Evolutionary conservation across 64 coral and sea anemone species (phyloP).

Genomic region (Trachythela sp.): DNA sequence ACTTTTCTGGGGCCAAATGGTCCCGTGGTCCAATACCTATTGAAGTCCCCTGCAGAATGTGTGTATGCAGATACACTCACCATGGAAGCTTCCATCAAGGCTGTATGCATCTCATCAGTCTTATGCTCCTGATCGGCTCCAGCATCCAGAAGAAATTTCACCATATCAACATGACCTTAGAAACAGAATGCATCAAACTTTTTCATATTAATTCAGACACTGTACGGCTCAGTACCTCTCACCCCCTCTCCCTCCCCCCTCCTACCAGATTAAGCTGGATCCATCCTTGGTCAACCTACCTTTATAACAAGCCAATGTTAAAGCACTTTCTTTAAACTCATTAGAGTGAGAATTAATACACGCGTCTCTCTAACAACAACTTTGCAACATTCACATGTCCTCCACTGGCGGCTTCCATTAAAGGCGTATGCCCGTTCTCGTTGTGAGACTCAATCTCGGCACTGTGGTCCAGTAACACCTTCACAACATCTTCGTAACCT

Average conservation of each 20-base stretch:
- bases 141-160: constrained; percentile 96
- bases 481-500: constrained; percentile 92
- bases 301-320: constrained; percentile 97
- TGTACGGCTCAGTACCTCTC: no score
- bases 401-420: constrained; percentile 97
- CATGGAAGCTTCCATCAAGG: constrained; percentile 98
- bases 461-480: constrained; percentile 70
- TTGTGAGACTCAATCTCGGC: constrained; percentile 96
- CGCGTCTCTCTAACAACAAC: constrained; percentile 86
- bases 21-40: no score
- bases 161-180: constrained; percentile 89
- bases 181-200: background rate
- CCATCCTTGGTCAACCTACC: constrained; percentile 50
- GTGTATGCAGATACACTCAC: background rate
- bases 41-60: no score
- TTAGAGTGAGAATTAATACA: constrained; percentile 99
- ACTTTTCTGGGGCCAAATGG: no score
- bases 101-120: constrained; percentile 99
- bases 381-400: constrained; percentile 93
- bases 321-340: constrained; percentile 99
- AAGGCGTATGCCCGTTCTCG: constrained; percentile 95
- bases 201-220: no score
- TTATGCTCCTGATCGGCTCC: constrained; percentile 99
- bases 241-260: no score
- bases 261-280: no score